Percentiles rank a stretch among this genome's conserved stretches.
These are phyloP conservation scores for Sternotherus odoratus DNA, from an alignment of 2,797 vertebrate genomes.

Conservation along the genomic window DNA sequence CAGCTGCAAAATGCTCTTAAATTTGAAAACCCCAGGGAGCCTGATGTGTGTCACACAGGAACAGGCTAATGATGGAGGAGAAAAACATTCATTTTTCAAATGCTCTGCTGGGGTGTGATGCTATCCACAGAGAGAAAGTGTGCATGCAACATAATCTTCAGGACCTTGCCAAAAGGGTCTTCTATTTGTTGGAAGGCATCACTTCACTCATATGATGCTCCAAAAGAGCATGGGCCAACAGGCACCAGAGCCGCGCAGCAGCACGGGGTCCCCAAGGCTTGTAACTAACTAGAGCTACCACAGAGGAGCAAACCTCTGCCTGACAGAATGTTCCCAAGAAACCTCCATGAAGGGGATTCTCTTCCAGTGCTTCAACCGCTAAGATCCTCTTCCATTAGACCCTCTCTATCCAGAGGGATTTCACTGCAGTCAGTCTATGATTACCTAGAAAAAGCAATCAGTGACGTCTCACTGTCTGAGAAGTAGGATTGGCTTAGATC, in stretches of 20 bases:
- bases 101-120: not conserved
- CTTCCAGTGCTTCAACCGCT: conserved; percentile 1
- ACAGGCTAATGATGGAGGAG: not conserved
- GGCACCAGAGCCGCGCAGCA: not conserved
- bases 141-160: not conserved
- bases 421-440: not conserved
- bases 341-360: not conserved
- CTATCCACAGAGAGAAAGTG: not conserved
- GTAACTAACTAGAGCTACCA: conserved; percentile 31
- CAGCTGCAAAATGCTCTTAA: conserved; percentile 27
- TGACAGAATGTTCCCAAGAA: not conserved
- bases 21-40: conserved; percentile 17
- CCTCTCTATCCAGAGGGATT: not conserved
- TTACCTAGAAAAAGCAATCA: not conserved
- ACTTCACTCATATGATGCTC: conserved; percentile 11
- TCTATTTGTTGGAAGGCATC: not conserved
- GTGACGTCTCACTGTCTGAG: not conserved
- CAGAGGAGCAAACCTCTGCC: not conserved
- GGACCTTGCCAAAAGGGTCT: not conserved
- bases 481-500: not conserved
- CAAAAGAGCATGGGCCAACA: not conserved
- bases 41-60: not conserved
- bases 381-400: not conserved
- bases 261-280: not conserved
- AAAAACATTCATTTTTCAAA: not conserved